Percentiles rank a stretch among this genome's conserved stretches.
Conservation (phyloP, 2,888 invertebrate species). For the Adineta ricciae region DNA sequence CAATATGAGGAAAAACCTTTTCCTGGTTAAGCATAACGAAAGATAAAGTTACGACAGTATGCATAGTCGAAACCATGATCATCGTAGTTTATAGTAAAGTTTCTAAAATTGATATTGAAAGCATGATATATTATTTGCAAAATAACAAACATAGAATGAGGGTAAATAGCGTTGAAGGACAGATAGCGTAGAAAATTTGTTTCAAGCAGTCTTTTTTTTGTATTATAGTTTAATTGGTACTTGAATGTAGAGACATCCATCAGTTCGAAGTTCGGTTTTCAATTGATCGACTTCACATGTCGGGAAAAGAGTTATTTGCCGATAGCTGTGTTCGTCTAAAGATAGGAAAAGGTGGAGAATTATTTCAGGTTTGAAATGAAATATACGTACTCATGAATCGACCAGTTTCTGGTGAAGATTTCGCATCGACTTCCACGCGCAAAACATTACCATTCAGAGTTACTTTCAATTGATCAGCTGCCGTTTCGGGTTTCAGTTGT, state of each 20-base stretch:
- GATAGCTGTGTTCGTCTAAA: not conserved
- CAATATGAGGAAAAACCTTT: no score
- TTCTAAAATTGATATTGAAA: no score
- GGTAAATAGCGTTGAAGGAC: not conserved
- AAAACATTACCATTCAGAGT: not conserved
- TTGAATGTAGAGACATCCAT: not conserved
- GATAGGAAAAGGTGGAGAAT: no score
- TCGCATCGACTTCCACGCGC: not conserved
- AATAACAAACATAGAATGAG: not conserved
- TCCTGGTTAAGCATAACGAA: no score
- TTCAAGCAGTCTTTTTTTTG: not conserved
- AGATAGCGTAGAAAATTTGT: not conserved
- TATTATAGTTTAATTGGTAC: slow-evolving; percentile 13
- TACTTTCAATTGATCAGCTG: not conserved
- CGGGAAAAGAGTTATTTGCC: not conserved
- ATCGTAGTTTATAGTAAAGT: no score
- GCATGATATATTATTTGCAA: no score
- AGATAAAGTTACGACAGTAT: no score
- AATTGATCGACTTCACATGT: not conserved
- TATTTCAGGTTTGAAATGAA: not conserved
- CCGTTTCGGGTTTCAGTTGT: not conserved
- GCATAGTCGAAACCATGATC: no score
- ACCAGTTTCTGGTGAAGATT: not conserved
- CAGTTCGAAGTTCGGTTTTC: not conserved
- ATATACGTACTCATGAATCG: not conserved